Conservation (phyloP, 2,888 invertebrate genomes). For the Orthosia gracilis region DNA sequence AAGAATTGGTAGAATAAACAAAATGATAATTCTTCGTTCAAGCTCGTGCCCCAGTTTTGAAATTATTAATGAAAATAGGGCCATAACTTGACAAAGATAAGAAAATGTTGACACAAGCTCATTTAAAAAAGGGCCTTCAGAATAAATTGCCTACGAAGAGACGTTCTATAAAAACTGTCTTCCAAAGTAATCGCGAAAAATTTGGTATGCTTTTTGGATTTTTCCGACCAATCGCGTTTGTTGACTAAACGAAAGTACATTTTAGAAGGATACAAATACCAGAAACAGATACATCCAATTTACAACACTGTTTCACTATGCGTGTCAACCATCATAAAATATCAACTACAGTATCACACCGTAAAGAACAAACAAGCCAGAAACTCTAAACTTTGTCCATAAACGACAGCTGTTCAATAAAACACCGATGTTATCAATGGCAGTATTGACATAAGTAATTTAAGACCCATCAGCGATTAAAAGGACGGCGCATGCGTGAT, state of each 20-base stretch:
- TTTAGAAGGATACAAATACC: neutral
- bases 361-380: constrained; percentile 2
- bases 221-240: neutral
- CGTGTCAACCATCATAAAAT: neutral
- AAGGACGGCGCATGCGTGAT: constrained; percentile 80
- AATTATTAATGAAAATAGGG: constrained; percentile 43
- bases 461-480: constrained; percentile 79
- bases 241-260: neutral
- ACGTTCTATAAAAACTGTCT: constrained; percentile 5
- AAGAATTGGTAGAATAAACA: constrained; percentile 54
- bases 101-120: constrained; percentile 38
- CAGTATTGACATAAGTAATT: constrained; percentile 71
- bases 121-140: constrained; percentile 22
- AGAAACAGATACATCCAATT: neutral
- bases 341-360: neutral
- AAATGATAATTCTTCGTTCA: constrained; percentile 40
- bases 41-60: constrained; percentile 53
- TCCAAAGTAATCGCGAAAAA: constrained; percentile 11
- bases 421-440: constrained; percentile 52
- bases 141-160: constrained; percentile 6
- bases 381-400: constrained; percentile 27
- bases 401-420: constrained; percentile 55
- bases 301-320: neutral
- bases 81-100: constrained; percentile 37
- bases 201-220: neutral